A percentile compares a stretch with the other conserved stretches of the same genome.
Evolutionary conservation across 2,797 vertebrate species (phyloP).

Genomic region (Galaxias olidus): DNA sequence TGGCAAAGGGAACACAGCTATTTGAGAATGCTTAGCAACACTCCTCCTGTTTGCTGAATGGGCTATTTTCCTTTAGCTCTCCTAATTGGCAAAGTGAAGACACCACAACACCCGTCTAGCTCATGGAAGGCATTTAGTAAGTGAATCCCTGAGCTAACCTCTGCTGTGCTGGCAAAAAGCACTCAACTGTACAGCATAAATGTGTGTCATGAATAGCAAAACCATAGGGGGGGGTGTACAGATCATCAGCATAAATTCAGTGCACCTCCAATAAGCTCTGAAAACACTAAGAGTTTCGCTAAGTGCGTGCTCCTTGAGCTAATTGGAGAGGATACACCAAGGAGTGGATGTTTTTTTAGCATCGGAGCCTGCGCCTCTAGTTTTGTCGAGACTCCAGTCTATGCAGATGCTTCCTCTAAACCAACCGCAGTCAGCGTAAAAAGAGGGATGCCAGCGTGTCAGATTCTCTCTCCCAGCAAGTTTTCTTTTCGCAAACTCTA

Average conservation of each 20-base stretch:
- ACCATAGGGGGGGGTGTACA: conserved; percentile 9
- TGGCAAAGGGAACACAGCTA: neutral
- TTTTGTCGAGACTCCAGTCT: conserved; percentile 17
- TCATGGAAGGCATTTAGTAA: conserved; percentile 29
- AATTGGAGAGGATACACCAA: conserved; percentile 27
- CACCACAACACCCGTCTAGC: conserved; percentile 40
- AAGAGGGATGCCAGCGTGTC: conserved; percentile 29
- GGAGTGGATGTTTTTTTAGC: conserved; percentile 18
- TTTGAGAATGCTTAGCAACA: conserved; percentile 50
- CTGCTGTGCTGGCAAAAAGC: conserved; percentile 60
- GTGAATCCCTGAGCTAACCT: conserved; percentile 46
- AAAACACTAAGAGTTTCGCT: conserved; percentile 28
- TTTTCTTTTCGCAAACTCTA: conserved; percentile 17
- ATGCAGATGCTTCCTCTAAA: conserved; percentile 34
- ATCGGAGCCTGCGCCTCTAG: conserved; percentile 27
- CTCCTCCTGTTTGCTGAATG: conserved; percentile 51
- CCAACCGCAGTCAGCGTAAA: conserved; percentile 46
- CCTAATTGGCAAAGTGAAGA: conserved; percentile 58
- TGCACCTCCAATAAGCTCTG: conserved; percentile 42
- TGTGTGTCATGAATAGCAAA: conserved; percentile 57
- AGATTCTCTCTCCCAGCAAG: conserved; percentile 27
- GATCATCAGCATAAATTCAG: conserved; percentile 51
- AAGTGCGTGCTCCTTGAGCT: conserved; percentile 12
- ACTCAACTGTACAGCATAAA: conserved; percentile 41
- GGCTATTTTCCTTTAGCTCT: conserved; percentile 40